Conservation (phyloP, 1,140 invertebrate genomes). For the Hormaphis cornu region DNA sequence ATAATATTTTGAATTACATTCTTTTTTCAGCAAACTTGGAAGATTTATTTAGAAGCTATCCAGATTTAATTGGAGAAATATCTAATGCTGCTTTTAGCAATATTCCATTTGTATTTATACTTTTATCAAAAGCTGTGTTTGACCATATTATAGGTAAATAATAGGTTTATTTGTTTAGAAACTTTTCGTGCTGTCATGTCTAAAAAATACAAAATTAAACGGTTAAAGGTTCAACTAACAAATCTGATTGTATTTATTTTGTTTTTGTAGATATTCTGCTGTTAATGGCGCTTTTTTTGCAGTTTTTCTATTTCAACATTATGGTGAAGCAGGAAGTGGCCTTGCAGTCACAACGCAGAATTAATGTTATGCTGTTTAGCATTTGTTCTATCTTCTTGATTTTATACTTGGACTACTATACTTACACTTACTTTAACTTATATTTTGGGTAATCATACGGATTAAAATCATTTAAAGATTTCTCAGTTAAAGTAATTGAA, state of each 20-base stretch:
- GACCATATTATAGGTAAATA: slow-evolving; percentile 63
- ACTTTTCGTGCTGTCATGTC: background rate
- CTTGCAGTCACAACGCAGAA: slow-evolving; percentile 61
- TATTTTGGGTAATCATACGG: slow-evolving; percentile 46
- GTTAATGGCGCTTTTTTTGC: slow-evolving; percentile 61
- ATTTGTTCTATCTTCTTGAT: slow-evolving; percentile 58
- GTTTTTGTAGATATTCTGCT: slow-evolving; percentile 47
- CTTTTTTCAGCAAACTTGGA: slow-evolving; percentile 38
- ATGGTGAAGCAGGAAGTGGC: slow-evolving; percentile 68
- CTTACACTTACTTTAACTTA: slow-evolving; percentile 49
- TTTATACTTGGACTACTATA: slow-evolving; percentile 59
- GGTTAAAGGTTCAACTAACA: slow-evolving; percentile 23
- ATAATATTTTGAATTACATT: background rate
- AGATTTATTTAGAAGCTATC: slow-evolving; percentile 46
- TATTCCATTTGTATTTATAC: slow-evolving; percentile 63
- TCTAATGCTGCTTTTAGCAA: slow-evolving; percentile 56
- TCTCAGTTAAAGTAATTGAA: no score
- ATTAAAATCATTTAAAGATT: background rate
- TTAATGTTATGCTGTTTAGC: slow-evolving; percentile 52
- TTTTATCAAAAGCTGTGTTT: slow-evolving; percentile 70
- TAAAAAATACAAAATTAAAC: slow-evolving; percentile 12
- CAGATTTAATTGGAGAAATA: slow-evolving; percentile 52
- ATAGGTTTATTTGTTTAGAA: slow-evolving; percentile 39
- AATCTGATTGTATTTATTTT: slow-evolving; percentile 33
- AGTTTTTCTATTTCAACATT: slow-evolving; percentile 68